phyloP scores from a whole-genome alignment of 2,113 vertebrate species.

The Ivindomyrus marchei region DNA sequence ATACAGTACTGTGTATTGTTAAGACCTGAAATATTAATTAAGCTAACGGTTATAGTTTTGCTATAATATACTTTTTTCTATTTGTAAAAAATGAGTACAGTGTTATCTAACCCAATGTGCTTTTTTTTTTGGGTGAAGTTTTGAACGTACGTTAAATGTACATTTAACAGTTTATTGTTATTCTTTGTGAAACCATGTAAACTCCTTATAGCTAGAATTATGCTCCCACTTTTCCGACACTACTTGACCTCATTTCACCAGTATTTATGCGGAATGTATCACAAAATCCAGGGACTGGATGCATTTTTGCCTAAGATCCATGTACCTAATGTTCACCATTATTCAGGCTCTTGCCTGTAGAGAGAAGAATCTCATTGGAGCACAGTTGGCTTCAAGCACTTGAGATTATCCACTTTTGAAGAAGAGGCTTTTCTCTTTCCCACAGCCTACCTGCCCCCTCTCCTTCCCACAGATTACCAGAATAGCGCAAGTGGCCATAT shows the following conservation, averaged over 20 bases:
- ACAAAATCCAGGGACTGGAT: neutral
- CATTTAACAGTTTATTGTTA: slow-evolving; percentile 31
- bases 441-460: neutral
- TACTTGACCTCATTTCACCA: neutral
- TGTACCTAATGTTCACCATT: neutral
- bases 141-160: slow-evolving; percentile 37
- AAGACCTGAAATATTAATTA: slow-evolving; percentile 34
- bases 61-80: slow-evolving; percentile 30
- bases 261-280: neutral
- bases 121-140: slow-evolving; percentile 29
- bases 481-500: neutral
- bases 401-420: neutral
- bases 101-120: slow-evolving; percentile 28
- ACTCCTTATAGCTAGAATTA: slow-evolving; percentile 6
- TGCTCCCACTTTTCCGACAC: neutral
- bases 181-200: slow-evolving; percentile 28
- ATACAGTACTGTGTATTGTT: slow-evolving; percentile 31
- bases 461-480: neutral
- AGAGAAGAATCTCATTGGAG: neutral
- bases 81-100: slow-evolving; percentile 24
- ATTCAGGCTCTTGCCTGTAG: neutral
- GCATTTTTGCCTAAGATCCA: neutral
- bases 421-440: neutral
- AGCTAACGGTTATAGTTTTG: slow-evolving; percentile 36
- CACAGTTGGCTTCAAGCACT: neutral